Base-by-base conservation (phyloP, 2,888 invertebrate genomes). In the Carcina quercana region DNA sequence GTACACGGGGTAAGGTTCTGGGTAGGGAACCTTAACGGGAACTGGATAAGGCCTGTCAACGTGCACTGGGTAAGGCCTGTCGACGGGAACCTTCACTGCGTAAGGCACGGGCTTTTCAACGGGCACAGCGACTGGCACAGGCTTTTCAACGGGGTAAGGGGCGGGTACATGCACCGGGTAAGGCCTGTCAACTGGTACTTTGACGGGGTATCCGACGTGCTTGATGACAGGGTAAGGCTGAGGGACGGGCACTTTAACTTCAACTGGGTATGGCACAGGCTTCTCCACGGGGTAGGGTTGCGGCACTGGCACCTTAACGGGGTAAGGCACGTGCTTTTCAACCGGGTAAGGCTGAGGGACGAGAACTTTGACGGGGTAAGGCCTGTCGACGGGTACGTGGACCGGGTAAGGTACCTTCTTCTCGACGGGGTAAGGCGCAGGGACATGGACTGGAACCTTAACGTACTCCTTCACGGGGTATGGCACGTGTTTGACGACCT, bases 301-400 rank as follows among this genome's bases (percentile, higher is more conserved):
- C 48, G 92, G 91, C 35, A 91, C 91, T 39, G 85, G 89, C 28
- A 91, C 90, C 80, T 91, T 90, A 10, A 93, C 91, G 50, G 91
- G 92, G 64, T 88, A 87, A 19, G 88, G 93, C 8, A 92, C 70
- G 62, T 88, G 88, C 68, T 91, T 92, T 70, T 91, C 91, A 11
- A 93, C 92, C 43, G 92, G 92, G 76, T 92, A 92, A 47, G 93
- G 92, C 54, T 91, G 91, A 37, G 92, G 91, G 34, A 92, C 92
- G 34, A 86, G 80, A 32, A 93, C 92, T 76, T 92, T 92, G 52
- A 92, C 92, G 58, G 92, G 91, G 68, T 89, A 89, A 37, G 92
- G 92, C 67, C 90, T 88, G 69, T 91, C 91, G 45, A 92, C 91
- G 53, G 88, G 90, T 32, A 91, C 90, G 50, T 86, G 86, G 32